These are phyloP conservation scores for Campoplex capitator DNA, from an alignment of 2,888 invertebrate genomes.

Conservation along the genomic window DNA sequence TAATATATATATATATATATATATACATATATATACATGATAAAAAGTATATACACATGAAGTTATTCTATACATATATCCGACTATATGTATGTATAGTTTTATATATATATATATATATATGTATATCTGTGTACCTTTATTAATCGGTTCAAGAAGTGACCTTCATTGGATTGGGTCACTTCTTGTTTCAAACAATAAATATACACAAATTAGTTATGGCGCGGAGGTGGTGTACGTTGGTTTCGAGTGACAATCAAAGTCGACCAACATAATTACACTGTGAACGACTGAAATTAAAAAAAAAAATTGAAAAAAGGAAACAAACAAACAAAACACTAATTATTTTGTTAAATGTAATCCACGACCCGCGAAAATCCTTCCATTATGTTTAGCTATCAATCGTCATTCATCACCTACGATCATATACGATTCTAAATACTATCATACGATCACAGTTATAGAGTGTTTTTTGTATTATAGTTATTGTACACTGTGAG, in stretches of 20 bases:
- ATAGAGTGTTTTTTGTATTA: conserved; percentile 81
- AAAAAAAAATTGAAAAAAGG: neutral
- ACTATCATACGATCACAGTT: conserved; percentile 79
- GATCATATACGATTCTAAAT: conserved; percentile 71
- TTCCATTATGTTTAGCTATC: conserved; percentile 69
- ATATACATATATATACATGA: conserved; percentile 54
- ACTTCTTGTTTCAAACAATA: neutral
- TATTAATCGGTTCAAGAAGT: neutral
- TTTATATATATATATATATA: conserved; percentile 37
- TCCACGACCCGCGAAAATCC: conserved; percentile 48
- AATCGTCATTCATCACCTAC: conserved; percentile 70
- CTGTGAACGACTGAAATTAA: conserved; percentile 74
- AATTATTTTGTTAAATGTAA: conserved; percentile 71
- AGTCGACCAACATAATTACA: conserved; percentile 66
- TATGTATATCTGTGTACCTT: conserved; percentile 28
- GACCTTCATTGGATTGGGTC: neutral
- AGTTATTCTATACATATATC: conserved; percentile 67
- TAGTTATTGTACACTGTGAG: conserved; percentile 81
- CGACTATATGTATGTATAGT: conserved; percentile 61
- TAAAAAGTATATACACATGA: conserved; percentile 68
- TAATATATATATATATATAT: conserved; percentile 65
- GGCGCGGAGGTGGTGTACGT: conserved; percentile 62
- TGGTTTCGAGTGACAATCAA: conserved; percentile 52
- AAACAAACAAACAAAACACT: conserved; percentile 41
- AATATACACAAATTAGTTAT: conserved; percentile 66